Conservation (phyloP, 2,113 vertebrate species). For the Rhadina sibilatrix region DNA sequence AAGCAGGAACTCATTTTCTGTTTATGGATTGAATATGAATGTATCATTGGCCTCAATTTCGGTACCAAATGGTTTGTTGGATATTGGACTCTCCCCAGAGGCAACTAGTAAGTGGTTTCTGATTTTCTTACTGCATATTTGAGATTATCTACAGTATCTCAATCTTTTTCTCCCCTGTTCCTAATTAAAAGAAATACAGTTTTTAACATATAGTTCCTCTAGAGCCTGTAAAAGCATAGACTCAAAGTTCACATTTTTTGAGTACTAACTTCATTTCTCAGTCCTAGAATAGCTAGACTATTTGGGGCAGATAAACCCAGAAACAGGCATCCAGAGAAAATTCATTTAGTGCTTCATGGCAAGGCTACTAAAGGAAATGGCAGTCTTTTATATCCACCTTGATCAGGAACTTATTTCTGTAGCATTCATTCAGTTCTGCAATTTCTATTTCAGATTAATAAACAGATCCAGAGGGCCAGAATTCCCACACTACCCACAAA, state of each 20-base stretch:
- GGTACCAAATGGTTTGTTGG: background rate
- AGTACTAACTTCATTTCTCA: background rate
- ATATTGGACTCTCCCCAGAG: background rate
- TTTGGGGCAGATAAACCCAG: background rate
- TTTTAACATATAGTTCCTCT: background rate
- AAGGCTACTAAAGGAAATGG: background rate
- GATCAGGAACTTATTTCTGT: background rate
- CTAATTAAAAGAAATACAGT: background rate
- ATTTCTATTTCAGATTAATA: constrained; percentile 7
- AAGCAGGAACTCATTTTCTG: background rate
- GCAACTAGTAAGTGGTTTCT: background rate
- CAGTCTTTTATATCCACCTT: background rate
- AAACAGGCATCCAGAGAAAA: background rate
- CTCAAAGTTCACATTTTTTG: background rate
- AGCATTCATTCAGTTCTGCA: background rate
- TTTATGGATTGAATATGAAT: background rate
- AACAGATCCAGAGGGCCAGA: background rate
- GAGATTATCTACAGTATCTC: background rate
- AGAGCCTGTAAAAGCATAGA: background rate
- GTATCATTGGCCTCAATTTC: background rate
- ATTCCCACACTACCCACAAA: constrained; percentile 16
- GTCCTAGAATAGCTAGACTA: background rate
- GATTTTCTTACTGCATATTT: background rate
- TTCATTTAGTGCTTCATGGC: background rate
- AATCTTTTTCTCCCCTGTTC: background rate